phyloP scores from a whole-genome alignment of 1,140 invertebrate genomes.

The Drosophila orosa region DNA sequence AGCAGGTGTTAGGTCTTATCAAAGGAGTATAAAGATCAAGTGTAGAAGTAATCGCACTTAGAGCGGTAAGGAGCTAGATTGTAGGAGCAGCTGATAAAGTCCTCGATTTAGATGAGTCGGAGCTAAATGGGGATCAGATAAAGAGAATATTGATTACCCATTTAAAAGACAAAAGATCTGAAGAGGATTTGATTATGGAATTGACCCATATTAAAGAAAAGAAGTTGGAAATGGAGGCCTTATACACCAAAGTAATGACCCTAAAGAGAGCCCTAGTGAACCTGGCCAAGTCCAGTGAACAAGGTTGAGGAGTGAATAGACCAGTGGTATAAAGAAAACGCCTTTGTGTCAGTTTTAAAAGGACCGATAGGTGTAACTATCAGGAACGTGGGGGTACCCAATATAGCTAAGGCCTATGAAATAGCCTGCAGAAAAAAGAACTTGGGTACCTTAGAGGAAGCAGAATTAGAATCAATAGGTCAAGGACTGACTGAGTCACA shows the following conservation, averaged over 20 bases:
- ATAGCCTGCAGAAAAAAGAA: slow-evolving; percentile 1
- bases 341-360: neutral
- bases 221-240: neutral
- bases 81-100: neutral
- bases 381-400: too few relatives aligned
- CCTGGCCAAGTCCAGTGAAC: neutral
- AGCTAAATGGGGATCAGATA: neutral
- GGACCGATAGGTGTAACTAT: neutral
- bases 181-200: neutral
- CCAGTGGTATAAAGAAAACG: slow-evolving; percentile 1
- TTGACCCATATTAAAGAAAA: neutral
- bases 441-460: neutral
- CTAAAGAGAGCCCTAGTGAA: neutral
- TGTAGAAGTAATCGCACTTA: too few relatives aligned
- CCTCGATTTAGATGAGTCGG: neutral
- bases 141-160: neutral
- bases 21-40: too few relatives aligned
- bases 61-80: neutral
- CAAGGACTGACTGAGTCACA: neutral
- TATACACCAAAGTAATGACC: neutral
- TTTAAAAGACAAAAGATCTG: too few relatives aligned
- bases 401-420: neutral
- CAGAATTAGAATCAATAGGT: neutral
- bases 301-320: neutral
- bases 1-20: neutral